Evolutionary conservation across 2,888 invertebrate species (phyloP).

Genomic region (Cheilosia scutellata): DNA sequence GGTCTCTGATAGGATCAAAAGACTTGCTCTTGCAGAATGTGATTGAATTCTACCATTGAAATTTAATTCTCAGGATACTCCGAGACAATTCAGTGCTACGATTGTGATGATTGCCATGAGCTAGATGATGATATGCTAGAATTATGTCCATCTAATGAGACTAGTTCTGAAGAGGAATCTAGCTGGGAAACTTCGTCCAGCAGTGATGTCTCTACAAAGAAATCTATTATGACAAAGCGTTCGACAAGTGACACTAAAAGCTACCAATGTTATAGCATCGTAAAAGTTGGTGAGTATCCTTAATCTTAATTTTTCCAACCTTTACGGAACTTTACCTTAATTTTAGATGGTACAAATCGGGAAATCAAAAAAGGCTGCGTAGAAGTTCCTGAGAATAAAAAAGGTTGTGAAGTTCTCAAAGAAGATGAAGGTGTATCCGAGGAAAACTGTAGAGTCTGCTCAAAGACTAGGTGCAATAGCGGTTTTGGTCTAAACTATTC

Average conservation of each 20-base stretch:
- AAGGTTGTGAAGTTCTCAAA: slow-evolving; percentile 4
- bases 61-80: slow-evolving; percentile 8
- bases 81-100: slow-evolving; percentile 78
- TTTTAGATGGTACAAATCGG: neutral
- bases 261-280: neutral
- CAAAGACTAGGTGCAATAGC: neutral
- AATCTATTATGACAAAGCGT: neutral
- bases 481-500: neutral
- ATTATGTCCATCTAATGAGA: slow-evolving; percentile 50
- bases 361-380: neutral
- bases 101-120: slow-evolving; percentile 78
- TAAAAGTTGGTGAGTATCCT: neutral
- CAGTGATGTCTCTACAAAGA: neutral
- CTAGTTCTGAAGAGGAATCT: neutral
- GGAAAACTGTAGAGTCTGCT: slow-evolving; percentile 6
- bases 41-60: too few relatives aligned
- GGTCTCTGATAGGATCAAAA: too few relatives aligned
- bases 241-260: neutral
- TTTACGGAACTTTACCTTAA: neutral
- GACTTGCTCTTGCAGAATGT: too few relatives aligned
- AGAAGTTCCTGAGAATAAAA: neutral
- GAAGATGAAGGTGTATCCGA: neutral
- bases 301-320: neutral
- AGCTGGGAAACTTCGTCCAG: slow-evolving; percentile 1
- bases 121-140: slow-evolving; percentile 24